These are phyloP conservation scores for Chymomyza amoena DNA, from an alignment of 2,888 invertebrate species.

Conservation along the genomic window DNA sequence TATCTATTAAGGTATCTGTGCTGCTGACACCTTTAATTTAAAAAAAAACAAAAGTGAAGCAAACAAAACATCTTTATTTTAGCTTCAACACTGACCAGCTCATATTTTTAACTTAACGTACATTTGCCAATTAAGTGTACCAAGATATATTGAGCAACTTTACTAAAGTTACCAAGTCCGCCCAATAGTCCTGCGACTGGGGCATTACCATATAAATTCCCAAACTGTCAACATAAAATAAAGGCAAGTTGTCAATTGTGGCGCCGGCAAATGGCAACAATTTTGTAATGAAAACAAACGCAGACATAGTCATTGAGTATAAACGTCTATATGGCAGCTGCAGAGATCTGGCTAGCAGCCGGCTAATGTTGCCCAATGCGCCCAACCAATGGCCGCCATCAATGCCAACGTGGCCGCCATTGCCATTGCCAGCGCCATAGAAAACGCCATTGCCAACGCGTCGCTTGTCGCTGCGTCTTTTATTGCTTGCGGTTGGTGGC, in stretches of 20 bases:
- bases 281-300: conserved; percentile 66
- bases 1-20: conserved; percentile 70
- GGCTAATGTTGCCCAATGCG: conserved; percentile 42
- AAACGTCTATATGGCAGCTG: neutral
- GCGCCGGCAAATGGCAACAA: conserved; percentile 50
- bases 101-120: conserved; percentile 15
- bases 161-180: conserved; percentile 35
- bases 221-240: conserved; percentile 65
- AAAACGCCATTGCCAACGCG: neutral
- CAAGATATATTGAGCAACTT: conserved; percentile 25
- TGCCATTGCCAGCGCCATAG: conserved; percentile 23
- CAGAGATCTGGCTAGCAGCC: neutral
- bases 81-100: neutral
- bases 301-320: conserved; percentile 17
- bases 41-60: neutral
- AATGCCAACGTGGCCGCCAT: conserved; percentile 5
- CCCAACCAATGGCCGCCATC: neutral
- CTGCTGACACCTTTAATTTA: conserved; percentile 23
- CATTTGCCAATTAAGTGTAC: conserved; percentile 37
- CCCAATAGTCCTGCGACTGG: neutral
- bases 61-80: neutral
- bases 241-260: conserved; percentile 68
- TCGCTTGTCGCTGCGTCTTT: conserved; percentile 65
- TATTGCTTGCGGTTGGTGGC: conserved; percentile 71
- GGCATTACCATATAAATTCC: conserved; percentile 66